Base-by-base conservation (phyloP, 23 tunicate species). In the Styela clava region DNA sequence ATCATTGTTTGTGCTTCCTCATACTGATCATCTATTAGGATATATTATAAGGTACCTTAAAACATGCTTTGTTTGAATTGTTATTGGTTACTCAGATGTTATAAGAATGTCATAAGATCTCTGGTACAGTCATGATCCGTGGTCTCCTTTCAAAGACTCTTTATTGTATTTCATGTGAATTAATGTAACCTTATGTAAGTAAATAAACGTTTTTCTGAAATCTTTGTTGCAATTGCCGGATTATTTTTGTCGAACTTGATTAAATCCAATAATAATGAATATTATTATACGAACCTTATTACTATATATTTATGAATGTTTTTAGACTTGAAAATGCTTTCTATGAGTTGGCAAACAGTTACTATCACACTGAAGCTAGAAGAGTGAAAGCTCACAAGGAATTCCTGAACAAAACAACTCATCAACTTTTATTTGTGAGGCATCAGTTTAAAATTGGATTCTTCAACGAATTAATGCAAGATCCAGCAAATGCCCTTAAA, bases 391-490 rank as follows among this genome's bases (percentile, higher is more conserved):
- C 97, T 7, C 97, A 92, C 63, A 86, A 92, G 52, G 91, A 87
- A 62, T 87, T 86, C 82, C 61, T 92, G 65, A 92, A 92, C 73
- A 92, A 92, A 84, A 92, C 97, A 31, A 92, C 97, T 24, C 97
- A 92, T 68, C 97, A 92, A 35, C 83, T 92, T 65, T 77, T 92
- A 73, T 92, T 86, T 74, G 86, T 88, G 0, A 62, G 97, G 26
- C 97, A 92, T 56, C 97, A 92, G 64, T 92, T 92, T 61, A 92
- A 92, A 74, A 87, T 92, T 27, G 97, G 88, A 27, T 92, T 92
- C 52, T 84, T 86, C 70, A 74, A 79, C 61, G 97, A 92, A 74
- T 35, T 87, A 73, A 92, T 92, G 91, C 88, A 92, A 52, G 92
- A 87, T 28, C 79, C 72, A 30, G 68, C 74, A 33, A 61, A 71